Percentiles rank a stretch among this genome's conserved stretches.
These are phyloP conservation scores for Ciconia boyciana DNA, from an alignment of 2,113 vertebrate species.

Conservation along the genomic window DNA sequence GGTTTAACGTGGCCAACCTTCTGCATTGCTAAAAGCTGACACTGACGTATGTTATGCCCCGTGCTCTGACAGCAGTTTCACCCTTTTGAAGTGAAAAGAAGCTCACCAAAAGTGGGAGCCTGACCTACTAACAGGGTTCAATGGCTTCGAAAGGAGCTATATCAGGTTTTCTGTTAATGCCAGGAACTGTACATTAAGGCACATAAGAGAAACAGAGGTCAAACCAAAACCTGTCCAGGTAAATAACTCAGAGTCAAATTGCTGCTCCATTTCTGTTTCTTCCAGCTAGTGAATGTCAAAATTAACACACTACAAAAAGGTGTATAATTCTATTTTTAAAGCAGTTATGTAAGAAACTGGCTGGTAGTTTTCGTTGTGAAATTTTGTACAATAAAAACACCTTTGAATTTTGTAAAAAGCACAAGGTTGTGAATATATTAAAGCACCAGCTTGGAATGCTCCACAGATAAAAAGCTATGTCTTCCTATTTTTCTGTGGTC, in stretches of 20 bases:
- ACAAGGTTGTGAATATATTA: conserved; percentile 17
- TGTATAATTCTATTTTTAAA: conserved; percentile 21
- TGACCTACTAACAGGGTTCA: neutral
- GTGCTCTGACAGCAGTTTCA: neutral
- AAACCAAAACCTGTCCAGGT: neutral
- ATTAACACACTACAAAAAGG: conserved; percentile 22
- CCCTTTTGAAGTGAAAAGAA: neutral
- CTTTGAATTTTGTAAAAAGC: conserved; percentile 34
- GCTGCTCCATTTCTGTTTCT: conserved; percentile 25
- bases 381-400: conserved; percentile 54
- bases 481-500: neutral
- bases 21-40: neutral
- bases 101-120: neutral
- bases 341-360: neutral
- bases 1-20: neutral
- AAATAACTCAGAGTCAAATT: conserved; percentile 1
- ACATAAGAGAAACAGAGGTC: neutral
- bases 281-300: conserved; percentile 38
- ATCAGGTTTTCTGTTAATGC: neutral
- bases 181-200: neutral
- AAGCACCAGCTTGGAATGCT: conserved; percentile 25
- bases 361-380: neutral
- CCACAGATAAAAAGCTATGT: neutral
- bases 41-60: neutral
- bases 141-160: neutral